phyloP scores from a whole-genome alignment of 2,797 vertebrate genomes.

The Liasis olivaceus region DNA sequence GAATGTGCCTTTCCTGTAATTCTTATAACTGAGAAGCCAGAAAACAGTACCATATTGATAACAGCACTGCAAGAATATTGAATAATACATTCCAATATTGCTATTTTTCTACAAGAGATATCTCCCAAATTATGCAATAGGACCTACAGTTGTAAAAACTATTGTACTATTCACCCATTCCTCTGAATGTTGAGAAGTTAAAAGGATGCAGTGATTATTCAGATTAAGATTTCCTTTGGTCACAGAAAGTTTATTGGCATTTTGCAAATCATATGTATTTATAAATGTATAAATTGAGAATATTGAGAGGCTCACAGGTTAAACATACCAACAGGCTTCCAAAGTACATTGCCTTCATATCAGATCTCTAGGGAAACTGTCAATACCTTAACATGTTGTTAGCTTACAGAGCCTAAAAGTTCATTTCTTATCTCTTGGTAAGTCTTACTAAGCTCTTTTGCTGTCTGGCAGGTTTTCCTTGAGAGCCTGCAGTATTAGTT shows the following conservation, averaged over 20 bases:
- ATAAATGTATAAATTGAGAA: neutral
- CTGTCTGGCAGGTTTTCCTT: neutral
- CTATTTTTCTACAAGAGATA: neutral
- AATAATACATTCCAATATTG: neutral
- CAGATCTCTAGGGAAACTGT: neutral
- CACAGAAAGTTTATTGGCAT: neutral
- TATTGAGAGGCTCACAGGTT: neutral
- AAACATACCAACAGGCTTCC: neutral
- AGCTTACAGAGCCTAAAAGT: neutral
- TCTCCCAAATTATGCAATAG: neutral
- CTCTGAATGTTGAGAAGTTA: neutral
- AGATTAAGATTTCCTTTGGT: neutral
- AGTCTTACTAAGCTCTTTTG: neutral
- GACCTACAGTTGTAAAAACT: neutral
- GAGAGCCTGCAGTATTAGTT: neutral
- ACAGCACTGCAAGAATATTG: neutral
- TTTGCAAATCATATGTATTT: neutral
- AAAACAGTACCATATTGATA: neutral
- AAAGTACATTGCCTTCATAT: neutral
- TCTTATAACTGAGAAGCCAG: neutral
- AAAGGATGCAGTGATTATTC: neutral
- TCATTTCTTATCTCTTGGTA: neutral
- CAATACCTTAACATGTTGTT: neutral
- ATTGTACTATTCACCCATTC: neutral
- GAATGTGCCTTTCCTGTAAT: conserved; percentile 15